phyloP scores from a whole-genome alignment of 2,797 vertebrate species.

The Helarctos malayanus region DNA sequence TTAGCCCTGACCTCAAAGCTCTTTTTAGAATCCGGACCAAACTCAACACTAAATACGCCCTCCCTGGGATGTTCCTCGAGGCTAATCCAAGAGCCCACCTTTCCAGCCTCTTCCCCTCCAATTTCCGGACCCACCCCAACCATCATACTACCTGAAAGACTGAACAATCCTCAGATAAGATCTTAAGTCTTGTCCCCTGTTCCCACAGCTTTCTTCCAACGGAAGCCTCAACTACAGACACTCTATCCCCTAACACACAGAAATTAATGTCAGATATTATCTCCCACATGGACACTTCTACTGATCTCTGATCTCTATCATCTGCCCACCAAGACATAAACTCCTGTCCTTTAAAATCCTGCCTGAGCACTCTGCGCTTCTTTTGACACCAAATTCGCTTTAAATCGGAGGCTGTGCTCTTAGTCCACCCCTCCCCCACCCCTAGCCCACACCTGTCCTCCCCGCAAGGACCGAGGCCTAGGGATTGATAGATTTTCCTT shows the following conservation, averaged over 20 bases:
- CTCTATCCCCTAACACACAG: neutral
- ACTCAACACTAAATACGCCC: neutral
- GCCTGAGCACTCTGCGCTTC: neutral
- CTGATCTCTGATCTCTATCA: neutral
- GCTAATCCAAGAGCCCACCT: neutral
- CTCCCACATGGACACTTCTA: neutral
- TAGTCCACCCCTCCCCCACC: neutral
- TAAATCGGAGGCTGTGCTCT: neutral
- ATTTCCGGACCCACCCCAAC: neutral
- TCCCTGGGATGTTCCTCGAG: neutral
- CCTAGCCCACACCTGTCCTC: neutral
- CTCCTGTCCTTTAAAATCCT: neutral
- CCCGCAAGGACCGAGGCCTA: neutral
- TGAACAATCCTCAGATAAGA: neutral
- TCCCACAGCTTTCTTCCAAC: neutral
- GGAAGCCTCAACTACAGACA: neutral
- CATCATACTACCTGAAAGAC: neutral
- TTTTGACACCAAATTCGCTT: neutral
- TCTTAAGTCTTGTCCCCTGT: neutral
- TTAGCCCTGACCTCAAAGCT: conserved; percentile 14
- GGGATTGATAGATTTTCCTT: neutral
- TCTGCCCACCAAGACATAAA: neutral
- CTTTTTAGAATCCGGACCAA: conserved; percentile 9
- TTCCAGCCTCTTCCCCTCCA: neutral
- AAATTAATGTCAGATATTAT: conserved; percentile 47